Evolutionary conservation across 2,888 invertebrate species (phyloP), one percentile per base, ranked within the genome.

Genomic region (Villa cingulata): DNA sequence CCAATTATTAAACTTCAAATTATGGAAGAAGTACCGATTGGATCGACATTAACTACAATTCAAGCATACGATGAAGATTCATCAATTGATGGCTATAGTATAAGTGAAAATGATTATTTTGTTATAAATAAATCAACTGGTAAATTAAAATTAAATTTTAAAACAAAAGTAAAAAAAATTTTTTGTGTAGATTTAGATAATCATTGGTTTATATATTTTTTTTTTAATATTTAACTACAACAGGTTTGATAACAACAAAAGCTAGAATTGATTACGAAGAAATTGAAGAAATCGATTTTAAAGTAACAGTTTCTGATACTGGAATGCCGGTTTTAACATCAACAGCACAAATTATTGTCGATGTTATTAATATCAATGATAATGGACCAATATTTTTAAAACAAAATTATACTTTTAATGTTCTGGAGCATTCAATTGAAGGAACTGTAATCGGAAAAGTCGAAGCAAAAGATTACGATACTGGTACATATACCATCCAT

Each of bases 201-300:
- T 23, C 23, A 12, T 32, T 32, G 9, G 9, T 12, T 12, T 9
- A 16, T 23, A 37, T 14, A 37, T 14, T 34, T 5, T 19, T 16
- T 4, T 39, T 34, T 15, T 43, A 27, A 23, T 18, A 19, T 40
- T 20, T 19, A 14, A 2, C 10, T 19, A 51, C 54, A 55, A 5
- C 61, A 83, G 86, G 87, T 7, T 77, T 82, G 23, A 83, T 92
- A 3, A 82, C 81, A 57, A 81, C 83, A 1, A 80, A 76, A 32
- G 76, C 81, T 54, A 74, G 82, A 15, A 80, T 95, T 44, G 92
- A 95, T 69, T 94, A 82, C 65, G 95, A 95, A 63, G 72, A 76
- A 56, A 72, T 82, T 0, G 83, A 84, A 55, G 73, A 74, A 39
- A 72, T 89, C 4, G 81, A 84, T 62, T 88, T 94, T 62, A 82